These are phyloP conservation scores for Myrmecophaga tridactyla DNA, from an alignment of 2,113 vertebrate genomes.

Conservation along the genomic window DNA sequence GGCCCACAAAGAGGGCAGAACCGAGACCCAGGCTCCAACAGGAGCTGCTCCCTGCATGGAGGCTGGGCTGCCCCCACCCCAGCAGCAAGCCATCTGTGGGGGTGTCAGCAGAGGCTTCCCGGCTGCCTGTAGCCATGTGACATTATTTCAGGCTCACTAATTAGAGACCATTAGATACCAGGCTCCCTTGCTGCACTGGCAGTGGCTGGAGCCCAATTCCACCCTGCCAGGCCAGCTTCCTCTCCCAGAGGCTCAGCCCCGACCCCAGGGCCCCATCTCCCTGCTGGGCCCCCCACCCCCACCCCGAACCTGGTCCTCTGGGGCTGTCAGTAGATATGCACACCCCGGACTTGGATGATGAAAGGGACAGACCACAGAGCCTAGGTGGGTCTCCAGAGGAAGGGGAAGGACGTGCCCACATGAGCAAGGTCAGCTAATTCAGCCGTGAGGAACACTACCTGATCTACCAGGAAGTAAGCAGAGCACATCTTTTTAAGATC, in stretches of 20 bases:
- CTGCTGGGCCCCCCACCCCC: accelerated
- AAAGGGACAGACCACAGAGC: neutral
- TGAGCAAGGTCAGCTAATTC: neutral
- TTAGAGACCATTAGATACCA: conserved; percentile 40
- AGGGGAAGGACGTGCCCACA: neutral
- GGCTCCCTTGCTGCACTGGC: neutral
- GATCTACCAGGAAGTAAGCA: neutral
- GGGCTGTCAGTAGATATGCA: neutral
- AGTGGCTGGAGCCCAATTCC: neutral
- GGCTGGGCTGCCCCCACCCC: neutral
- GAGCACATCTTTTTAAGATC: conserved; percentile 14
- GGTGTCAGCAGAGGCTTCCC: neutral
- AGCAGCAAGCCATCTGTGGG: neutral
- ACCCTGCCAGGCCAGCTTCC: neutral
- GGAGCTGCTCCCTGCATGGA: neutral
- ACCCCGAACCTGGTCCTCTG: neutral
- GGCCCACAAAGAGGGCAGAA: neutral
- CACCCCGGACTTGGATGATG: neutral
- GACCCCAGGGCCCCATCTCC: neutral
- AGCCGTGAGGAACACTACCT: neutral
- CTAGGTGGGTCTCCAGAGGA: neutral
- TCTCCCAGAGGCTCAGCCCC: neutral
- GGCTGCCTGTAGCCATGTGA: neutral
- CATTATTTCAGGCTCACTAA: conserved; percentile 41
- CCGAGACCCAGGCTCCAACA: neutral